Percentiles rank a stretch among this genome's conserved stretches.
These are phyloP conservation scores for Larimichthys polyactis DNA, from an alignment of 2,113 vertebrate species.

Conservation along the genomic window DNA sequence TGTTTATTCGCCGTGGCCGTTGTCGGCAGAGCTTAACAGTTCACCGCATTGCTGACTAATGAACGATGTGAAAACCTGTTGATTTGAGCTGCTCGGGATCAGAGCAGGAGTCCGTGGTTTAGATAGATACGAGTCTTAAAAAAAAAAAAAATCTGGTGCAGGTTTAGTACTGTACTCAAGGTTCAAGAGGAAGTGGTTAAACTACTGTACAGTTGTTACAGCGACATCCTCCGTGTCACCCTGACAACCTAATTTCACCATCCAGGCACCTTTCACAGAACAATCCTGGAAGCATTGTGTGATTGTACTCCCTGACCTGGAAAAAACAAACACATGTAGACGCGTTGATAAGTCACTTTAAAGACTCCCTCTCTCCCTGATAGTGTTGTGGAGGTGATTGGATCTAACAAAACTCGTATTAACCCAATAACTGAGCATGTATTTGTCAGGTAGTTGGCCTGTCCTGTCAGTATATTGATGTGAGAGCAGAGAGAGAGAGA, in stretches of 20 bases:
- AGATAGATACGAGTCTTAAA: conserved; percentile 13
- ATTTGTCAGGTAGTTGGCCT: conserved; percentile 56
- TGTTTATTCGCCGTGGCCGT: conserved; percentile 50
- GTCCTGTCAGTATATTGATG: conserved; percentile 62
- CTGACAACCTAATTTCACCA: conserved; percentile 64
- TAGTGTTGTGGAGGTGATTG: conserved; percentile 35
- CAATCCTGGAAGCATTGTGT: conserved; percentile 34
- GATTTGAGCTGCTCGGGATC: conserved; percentile 3
- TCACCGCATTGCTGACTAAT: conserved; percentile 11
- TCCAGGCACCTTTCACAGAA: conserved; percentile 36
- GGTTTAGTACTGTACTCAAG: conserved; percentile 56
- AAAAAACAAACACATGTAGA: neutral
- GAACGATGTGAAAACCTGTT: conserved; percentile 51
- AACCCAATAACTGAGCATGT: conserved; percentile 28
- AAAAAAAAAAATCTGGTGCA: conserved; percentile 51
- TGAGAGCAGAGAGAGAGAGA: conserved; percentile 23
- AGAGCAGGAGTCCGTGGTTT: conserved; percentile 15
- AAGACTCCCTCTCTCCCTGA: neutral
- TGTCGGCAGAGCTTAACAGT: conserved; percentile 13
- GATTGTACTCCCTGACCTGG: neutral
- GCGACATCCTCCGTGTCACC: conserved; percentile 70
- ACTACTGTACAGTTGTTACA: conserved; percentile 71
- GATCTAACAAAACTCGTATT: conserved; percentile 45
- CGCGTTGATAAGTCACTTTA: conserved; percentile 24
- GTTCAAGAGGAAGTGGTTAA: conserved; percentile 74